Conservation (phyloP, 2,888 invertebrate genomes). For the Cephus spinipes region DNA sequence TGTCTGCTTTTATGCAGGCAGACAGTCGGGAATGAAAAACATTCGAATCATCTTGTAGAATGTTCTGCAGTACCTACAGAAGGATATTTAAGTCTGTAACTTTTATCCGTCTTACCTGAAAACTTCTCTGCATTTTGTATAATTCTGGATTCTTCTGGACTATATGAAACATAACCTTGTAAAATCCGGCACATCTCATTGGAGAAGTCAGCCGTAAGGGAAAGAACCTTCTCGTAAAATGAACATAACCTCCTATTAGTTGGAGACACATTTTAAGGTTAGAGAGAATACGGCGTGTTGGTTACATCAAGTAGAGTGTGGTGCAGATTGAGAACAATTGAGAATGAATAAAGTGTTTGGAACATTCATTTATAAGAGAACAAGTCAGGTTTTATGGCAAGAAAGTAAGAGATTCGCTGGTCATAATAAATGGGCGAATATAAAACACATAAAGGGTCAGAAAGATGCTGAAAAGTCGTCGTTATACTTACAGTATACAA, state of each 20-base stretch:
- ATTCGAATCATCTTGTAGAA: no score
- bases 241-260: not conserved
- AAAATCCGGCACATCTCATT: no score
- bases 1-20: no score
- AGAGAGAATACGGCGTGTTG: not conserved
- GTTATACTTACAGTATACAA: conserved; percentile 67
- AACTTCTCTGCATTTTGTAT: no score
- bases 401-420: conserved; percentile 69
- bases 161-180: not conserved
- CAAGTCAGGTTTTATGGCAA: conserved; percentile 19
- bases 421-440: conserved; percentile 85
- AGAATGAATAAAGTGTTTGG: not conserved
- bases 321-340: not conserved
- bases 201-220: no score
- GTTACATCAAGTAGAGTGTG: not conserved
- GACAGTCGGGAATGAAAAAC: no score
- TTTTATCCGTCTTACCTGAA: not conserved
- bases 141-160: not conserved
- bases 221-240: no score
- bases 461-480: conserved; percentile 72
- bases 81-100: no score
- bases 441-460: conserved; percentile 75
- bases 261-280: not conserved
- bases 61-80: no score
- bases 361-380: not conserved